Base-by-base conservation (phyloP, 2,113 vertebrate species). In the Syngnathoides biaculeatus region DNA sequence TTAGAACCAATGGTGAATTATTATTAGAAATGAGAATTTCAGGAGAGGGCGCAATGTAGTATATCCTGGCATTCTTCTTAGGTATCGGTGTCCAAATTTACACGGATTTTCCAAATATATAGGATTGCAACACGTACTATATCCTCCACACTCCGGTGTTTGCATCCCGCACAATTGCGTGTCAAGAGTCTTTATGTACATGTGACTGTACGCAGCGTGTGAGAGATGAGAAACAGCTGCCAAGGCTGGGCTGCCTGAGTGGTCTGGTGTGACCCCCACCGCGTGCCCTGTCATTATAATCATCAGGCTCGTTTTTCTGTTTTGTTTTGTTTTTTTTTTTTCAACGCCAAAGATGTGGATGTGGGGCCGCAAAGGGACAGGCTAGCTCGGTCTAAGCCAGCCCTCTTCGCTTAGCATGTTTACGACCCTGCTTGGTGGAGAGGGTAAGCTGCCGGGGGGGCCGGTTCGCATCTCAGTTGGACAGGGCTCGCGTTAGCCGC, bases 181-280 rank as follows among this genome's bases (percentile, higher is more conserved):
- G 52, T 14, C 24, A 26, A 20, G 65, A 75, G 50, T 60, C 61
- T 68, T 35, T 64, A 19, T 64, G 67, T 61, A 66, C 42, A 57
- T 78, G 63, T 81, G 61, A 77, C 40, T 74, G 60, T 55, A 77
- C 27, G 69, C 38, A 60, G 66, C 39, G 68, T 73, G 80, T 73
- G 80, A 75, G 79, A 82, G 70, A 85, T 85, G 82, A 82, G 87
- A 85, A 86, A 77, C 86, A 88, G 85, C 85, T 85, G 84, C 65
- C 65, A 75, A 74, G 58, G 79, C 70, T 74, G 74, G 17, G 45
- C 45, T 47, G 45, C 15, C 17, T 19, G 74, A 80, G 73, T 75
- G 78, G 80, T 80, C 77, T 61, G 82, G 65, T 35, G 68, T n/a
- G 66, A 80, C 81, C 73, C 83, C 78, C 71, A 81, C 75, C 82